Base-by-base conservation (phyloP, 2,888 invertebrate species). In the Geotrupes spiniger region DNA sequence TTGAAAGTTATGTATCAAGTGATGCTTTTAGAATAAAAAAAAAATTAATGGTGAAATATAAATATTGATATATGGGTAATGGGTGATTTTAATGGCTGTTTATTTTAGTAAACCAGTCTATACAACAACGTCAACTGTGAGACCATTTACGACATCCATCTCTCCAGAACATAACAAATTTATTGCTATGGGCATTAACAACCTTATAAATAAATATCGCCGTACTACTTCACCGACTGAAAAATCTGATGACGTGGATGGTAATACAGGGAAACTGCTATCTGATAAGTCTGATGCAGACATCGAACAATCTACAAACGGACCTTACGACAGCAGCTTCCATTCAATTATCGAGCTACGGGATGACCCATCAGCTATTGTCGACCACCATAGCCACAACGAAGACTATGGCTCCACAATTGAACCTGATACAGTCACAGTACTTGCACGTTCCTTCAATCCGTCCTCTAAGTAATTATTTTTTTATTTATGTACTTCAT, bases 391-490 rank as follows among this genome's bases (percentile, higher is more conserved):
- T 44, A 65, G 63, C 54, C 72, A 74, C 47, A 79, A 79, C 44
- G 77, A 77, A 27, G 74, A 74, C 48, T 66, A 64, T 55, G 74
- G 75, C 45, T 79, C 80, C 57, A 80, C 80, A 58, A 76, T 78
- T 66, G 79, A 80, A 74, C 80, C 80, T 64, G 80, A 80, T 64
- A 78, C 77, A 64, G 78, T 78, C 58, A 69, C 69, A 36, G 63
- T 65, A 45, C 62, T 65, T 55, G 57, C 52, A 52, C 62, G 62
- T 58, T 60, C 63, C 54, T 33, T 33, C 15, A 49, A 52, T 52
- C 57, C 56, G 56, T 59, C 62, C 56, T 28, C 31, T 42, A 41
- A 31, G 26, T 41, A 54, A 41, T 11, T 26, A 27, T 10, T 49
- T 47, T 49, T 48, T 46, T 40, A 49, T 54, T 53, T 54, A 54